Percentiles rank a stretch among this genome's conserved stretches.
phyloP scores from a whole-genome alignment of 2,888 invertebrate species.

The Tortricodes alternella region DNA sequence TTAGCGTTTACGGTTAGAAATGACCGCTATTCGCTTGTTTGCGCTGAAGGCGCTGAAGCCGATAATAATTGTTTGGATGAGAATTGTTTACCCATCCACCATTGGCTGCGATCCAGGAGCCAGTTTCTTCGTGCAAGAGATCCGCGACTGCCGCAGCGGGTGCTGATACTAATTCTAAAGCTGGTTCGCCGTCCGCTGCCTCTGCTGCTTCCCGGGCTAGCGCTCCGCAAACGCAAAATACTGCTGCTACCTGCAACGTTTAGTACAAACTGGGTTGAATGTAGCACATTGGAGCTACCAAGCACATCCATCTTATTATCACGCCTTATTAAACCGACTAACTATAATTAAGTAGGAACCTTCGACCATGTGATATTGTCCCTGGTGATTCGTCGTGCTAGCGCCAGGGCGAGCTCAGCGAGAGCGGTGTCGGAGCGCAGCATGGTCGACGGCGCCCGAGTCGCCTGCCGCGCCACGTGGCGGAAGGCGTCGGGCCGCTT shows the following conservation, averaged over 20 bases:
- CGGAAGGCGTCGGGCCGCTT: conserved; percentile 89
- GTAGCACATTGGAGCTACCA: no score
- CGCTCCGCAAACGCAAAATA: conserved; percentile 92
- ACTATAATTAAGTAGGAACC: no score
- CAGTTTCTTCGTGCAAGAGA: conserved; percentile 89
- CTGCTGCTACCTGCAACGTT: conserved; percentile 84
- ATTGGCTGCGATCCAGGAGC: conserved; percentile 91
- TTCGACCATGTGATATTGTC: conserved; percentile 91
- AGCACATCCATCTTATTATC: no score
- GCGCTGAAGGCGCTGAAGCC: no score
- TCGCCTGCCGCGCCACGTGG: conserved; percentile 88
- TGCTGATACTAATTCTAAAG: conserved; percentile 67
- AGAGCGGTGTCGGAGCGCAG: conserved; percentile 84
- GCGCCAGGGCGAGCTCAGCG: conserved; percentile 84
- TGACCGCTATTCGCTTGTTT: no score
- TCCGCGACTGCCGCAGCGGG: conserved; percentile 89
- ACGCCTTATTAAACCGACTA: no score
- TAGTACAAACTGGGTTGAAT: no score
- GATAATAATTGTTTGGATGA: not conserved
- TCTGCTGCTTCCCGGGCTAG: conserved; percentile 90
- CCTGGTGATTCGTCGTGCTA: conserved; percentile 88
- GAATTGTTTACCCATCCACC: conserved; percentile 90
- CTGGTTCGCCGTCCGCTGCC: conserved; percentile 82
- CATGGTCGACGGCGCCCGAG: conserved; percentile 82
- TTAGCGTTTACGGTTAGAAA: no score